Evolutionary conservation across 2,888 invertebrate genomes (phyloP), one percentile per base, ranked within the genome.

Genomic region (Uropetala carovei): DNA sequence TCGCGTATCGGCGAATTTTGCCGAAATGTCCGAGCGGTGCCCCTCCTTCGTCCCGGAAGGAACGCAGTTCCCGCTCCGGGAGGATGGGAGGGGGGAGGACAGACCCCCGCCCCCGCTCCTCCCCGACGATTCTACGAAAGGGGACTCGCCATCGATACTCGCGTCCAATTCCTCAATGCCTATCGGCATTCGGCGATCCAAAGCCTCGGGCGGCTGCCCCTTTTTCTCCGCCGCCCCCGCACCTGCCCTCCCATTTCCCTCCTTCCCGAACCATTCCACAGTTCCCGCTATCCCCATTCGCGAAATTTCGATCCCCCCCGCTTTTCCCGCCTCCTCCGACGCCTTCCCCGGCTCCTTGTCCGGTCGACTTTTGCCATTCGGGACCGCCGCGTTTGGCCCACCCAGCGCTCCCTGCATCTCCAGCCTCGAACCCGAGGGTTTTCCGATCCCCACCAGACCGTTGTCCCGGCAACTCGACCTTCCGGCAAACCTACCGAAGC

Each of bases 401-500:
- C 56, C 83, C 10, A 56, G 83, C 57, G 56, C n/a, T 57, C 83
- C 57, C 56, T 43, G 43, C 43, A 43, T 43, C 83, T 56, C 10
- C 56, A n/a, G 56, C 10, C n/a, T 10, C 18, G 83, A 57, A 43
- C 83, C 57, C 83, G 43, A 43, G 75, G 89, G n/a, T 64, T 43
- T 89, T 0, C 30, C 64, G n/a, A n/a, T 18, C 43, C 64, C 30
- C 30, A 43, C 60, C 64, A 64, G 30, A n/a, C 60, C 60, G 64
- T 89, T 89, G 30, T 43, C 89, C 64, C 18, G 89, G n/a, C 13
- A 27, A 27, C 8, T 14, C 13, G 89, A 89, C 56, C 89, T 43
- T 43, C 64, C 43, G 43, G 89, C 89, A 27, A 89, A 89, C 64
- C 89, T 89, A n/a, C 89, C 89, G 43, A 89, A 89, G 89, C 89